Conservation (phyloP, 1,140 invertebrate species). For the Musca vetustissima region DNA sequence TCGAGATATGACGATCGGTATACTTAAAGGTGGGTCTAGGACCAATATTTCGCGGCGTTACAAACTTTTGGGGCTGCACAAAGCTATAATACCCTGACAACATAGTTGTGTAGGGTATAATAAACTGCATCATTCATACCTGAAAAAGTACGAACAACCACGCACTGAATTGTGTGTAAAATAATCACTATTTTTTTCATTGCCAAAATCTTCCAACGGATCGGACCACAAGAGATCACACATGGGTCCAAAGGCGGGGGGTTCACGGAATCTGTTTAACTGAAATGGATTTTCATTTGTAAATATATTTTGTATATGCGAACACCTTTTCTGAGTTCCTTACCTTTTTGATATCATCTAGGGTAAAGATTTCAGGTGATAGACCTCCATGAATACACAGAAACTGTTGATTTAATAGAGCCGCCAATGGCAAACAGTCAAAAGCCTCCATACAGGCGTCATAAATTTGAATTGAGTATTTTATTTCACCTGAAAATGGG, state of each 20-base stretch:
- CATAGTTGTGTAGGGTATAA: too few species aligned
- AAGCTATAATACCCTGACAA: too few species aligned
- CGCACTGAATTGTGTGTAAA: conserved; percentile 99
- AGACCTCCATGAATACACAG: conserved; percentile 99
- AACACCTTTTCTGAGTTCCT: not conserved
- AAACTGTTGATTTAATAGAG: conserved; percentile 99
- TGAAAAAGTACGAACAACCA: conserved; percentile 99
- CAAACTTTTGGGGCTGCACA: too few species aligned
- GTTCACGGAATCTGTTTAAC: conserved; percentile 99
- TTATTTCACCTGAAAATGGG: conserved; percentile 93
- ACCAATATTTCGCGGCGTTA: too few species aligned
- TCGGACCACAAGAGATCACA: conserved; percentile 99
- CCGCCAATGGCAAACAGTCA: conserved; percentile 97
- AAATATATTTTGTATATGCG: not conserved
- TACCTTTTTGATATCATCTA: conserved; percentile 95
- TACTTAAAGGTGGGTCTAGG: too few species aligned
- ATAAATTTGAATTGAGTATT: conserved; percentile 99
- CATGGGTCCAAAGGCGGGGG: conserved; percentile 99
- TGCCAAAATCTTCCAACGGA: conserved; percentile 98
- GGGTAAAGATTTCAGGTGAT: conserved; percentile 98
- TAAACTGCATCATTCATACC: conserved; percentile 35
- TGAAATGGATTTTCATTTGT: conserved; percentile 50
- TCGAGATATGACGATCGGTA: too few species aligned
- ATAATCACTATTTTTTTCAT: conserved; percentile 98
- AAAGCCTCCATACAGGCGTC: conserved; percentile 99